Base-by-base conservation (phyloP, 2,113 vertebrate genomes). In the Albula glossodonta region DNA sequence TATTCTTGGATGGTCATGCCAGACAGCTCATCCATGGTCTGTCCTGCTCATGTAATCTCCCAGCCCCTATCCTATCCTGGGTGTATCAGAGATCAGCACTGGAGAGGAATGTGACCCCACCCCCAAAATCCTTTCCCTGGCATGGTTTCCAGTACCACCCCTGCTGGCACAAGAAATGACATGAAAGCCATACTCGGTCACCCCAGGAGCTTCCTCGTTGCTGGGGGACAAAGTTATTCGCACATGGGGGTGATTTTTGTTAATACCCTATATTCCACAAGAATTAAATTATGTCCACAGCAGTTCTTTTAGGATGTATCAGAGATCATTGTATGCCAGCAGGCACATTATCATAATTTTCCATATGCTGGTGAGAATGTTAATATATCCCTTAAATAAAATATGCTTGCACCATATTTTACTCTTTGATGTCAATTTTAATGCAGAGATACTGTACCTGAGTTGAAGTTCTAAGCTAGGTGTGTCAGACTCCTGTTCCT, bases 391-490 rank as follows among this genome's bases (percentile, higher is more conserved):
- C 25, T 74, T 74, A 74, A 74, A 74, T 74, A 74, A 74, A 74
- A 74, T 74, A 74, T 74, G 70, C 70, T 74, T 31, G 70, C 70
- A 25, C 31, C 70, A 10, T 74, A 74, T 74, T 74, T 74, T 31
- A 74, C 70, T 74, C 19, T 70, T 74, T 74, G 70, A 74, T 74
- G 70, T 74, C 70, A 74, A n/a, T 31, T 74, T 74, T 74, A 74
- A 74, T 74, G 70, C 22, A 74, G 70, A 22, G 9, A 31, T 31
- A 1, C 63, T 70, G 63, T 70, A 70, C 63, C 63, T 70, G n/a
- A 31, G n/a, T 25, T 74, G 70, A 10, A 74, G n/a, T 15, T 31
- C n/a, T n/a, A 74, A 74, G 70, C 63, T 70, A 17, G 17, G 63
- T 17, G 63, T 70, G 63, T 70, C 22, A n/a, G n/a, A 70, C 17